phyloP scores from a whole-genome alignment of 2,113 vertebrate species.

The Setophaga coronata region DNA sequence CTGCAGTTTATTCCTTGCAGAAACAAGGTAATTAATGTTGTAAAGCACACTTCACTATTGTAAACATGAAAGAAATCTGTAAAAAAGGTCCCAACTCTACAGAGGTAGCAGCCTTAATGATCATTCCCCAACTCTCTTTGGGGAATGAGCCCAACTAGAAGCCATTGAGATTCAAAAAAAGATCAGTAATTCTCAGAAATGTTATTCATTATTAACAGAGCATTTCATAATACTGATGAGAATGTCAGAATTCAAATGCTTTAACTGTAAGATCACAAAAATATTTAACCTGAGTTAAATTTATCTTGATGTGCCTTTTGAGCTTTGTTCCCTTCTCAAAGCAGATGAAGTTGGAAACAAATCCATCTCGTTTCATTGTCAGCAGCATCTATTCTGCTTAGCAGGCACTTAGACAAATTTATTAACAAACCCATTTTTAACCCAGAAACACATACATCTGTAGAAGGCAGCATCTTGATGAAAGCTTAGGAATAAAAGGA shows the following conservation, averaged over 20 bases:
- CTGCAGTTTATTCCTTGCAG: neutral
- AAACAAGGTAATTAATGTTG: neutral
- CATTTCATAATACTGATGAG: slow-evolving; percentile 2
- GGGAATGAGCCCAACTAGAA: neutral
- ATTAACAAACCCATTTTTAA: slow-evolving; percentile 36
- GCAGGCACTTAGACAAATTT: neutral
- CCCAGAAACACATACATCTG: neutral
- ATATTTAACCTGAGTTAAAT: slow-evolving; percentile 43
- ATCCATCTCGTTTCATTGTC: neutral
- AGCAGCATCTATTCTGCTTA: neutral
- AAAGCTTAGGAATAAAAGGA: neutral
- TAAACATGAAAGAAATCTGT: neutral
- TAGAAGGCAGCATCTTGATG: neutral
- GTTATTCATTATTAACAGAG: slow-evolving; percentile 17
- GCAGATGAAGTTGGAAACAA: neutral
- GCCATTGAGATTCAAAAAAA: neutral
- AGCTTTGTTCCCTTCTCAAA: neutral
- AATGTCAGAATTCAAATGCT: slow-evolving; percentile 11
- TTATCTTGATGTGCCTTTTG: neutral
- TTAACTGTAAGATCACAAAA: slow-evolving; percentile 3
- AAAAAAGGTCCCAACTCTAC: neutral
- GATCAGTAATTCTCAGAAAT: neutral
- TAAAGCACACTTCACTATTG: neutral
- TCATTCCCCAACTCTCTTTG: neutral
- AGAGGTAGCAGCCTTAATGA: neutral